Conservation (phyloP, 2,113 vertebrate genomes). For the Albula goreensis region DNA sequence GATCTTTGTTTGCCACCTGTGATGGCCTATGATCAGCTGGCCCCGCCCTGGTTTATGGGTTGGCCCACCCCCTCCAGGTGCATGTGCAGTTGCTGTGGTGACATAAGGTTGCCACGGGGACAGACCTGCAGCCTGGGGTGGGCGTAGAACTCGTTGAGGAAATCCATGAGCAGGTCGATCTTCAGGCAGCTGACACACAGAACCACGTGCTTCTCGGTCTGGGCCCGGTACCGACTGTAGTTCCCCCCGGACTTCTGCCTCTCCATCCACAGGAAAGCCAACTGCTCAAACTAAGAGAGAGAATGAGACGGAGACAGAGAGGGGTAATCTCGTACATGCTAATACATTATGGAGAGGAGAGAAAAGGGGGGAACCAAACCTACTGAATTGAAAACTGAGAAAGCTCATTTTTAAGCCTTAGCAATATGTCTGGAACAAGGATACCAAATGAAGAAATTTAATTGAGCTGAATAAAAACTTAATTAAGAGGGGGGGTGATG, state of each 20-base stretch:
- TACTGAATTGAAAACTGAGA: conserved; percentile 17
- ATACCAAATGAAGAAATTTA: neutral
- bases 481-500: neutral
- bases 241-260: conserved; percentile 79
- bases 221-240: conserved; percentile 79
- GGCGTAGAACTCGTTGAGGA: conserved; percentile 80
- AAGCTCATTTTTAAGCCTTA: neutral
- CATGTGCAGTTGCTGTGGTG: neutral
- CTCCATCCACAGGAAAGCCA: conserved; percentile 82
- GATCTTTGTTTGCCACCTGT: neutral
- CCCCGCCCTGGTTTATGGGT: neutral
- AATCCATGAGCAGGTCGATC: conserved; percentile 81
- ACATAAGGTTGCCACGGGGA: neutral
- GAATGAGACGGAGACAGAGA: neutral
- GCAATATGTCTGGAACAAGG: neutral
- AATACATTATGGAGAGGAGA: neutral
- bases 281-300: conserved; percentile 71
- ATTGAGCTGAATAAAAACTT: neutral
- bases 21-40: too few relatives aligned
- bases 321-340: neutral
- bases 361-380: conserved; percentile 29
- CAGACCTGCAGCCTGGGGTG: conserved; percentile 75
- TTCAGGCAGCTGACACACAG: conserved; percentile 79
- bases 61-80: neutral
- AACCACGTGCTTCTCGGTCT: conserved; percentile 79